Conservation (phyloP, 2,888 invertebrate species). For the Hirtodrosophila histrioides region DNA sequence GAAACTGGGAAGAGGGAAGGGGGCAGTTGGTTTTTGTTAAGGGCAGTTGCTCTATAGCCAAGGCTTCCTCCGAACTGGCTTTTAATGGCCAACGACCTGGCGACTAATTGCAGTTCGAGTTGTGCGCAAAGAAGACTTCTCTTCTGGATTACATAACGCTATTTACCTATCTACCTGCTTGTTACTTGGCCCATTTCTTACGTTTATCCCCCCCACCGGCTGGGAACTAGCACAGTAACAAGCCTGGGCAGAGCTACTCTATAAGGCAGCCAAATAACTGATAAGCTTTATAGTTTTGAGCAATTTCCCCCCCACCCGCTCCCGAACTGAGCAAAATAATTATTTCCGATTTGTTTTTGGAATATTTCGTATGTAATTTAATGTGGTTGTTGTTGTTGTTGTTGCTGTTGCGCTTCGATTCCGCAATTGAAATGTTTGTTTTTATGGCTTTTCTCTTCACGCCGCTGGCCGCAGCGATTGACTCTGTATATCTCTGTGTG, state of each 20-base stretch:
- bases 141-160: conserved; percentile 37
- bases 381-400: conserved; percentile 10
- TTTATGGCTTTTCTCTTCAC: conserved; percentile 23
- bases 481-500: conserved; percentile 5
- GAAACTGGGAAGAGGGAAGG: too few relatives aligned
- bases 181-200: conserved; percentile 27
- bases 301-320: not conserved
- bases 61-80: too few relatives aligned
- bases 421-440: conserved; percentile 41
- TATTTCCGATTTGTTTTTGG: conserved; percentile 48
- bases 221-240: conserved; percentile 38
- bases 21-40: not conserved
- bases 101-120: conserved; percentile 46
- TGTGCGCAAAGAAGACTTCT: conserved; percentile 12
- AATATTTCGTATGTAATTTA: conserved; percentile 41
- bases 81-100: conserved; percentile 52
- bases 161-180: conserved; percentile 24
- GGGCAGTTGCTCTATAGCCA: conserved; percentile 3
- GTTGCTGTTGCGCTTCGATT: conserved; percentile 44
- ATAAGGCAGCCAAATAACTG: not conserved
- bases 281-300: not conserved
- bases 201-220: conserved; percentile 9
- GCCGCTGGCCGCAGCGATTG: conserved; percentile 21
- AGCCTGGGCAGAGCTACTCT: not conserved
- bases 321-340: conserved; percentile 7